phyloP scores from a whole-genome alignment of 1,140 invertebrate species.

The Acromyrmex heyeri region DNA sequence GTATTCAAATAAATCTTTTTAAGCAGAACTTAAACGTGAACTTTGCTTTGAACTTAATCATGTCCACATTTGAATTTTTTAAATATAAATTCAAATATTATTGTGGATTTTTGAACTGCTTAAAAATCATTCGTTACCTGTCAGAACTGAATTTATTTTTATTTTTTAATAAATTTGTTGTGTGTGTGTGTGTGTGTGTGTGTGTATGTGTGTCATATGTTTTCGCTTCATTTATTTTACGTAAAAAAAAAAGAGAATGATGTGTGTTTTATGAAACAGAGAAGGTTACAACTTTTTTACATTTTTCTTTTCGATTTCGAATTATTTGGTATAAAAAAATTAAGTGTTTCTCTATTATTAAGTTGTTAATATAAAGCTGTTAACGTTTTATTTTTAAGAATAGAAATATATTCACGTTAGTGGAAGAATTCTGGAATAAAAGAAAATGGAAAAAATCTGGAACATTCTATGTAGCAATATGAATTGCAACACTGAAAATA shows the following conservation, averaged over 20 bases:
- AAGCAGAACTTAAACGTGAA: background rate
- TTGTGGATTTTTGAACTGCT: background rate
- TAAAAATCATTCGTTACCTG: background rate
- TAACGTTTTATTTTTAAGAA: background rate
- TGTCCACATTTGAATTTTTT: background rate
- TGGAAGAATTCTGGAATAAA: background rate
- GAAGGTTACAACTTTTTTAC: background rate
- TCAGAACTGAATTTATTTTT: background rate
- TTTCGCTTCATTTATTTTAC: background rate
- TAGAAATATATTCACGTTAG: background rate
- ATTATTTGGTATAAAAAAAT: background rate
- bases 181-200: background rate
- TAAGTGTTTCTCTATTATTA: background rate
- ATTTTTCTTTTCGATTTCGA: background rate
- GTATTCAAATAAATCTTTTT: background rate
- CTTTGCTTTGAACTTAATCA: background rate
- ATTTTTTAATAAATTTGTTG: background rate
- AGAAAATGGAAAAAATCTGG: background rate
- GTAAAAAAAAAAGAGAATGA: background rate
- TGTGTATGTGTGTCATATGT: background rate
- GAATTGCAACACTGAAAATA: conserved; percentile 7
- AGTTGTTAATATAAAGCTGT: background rate
- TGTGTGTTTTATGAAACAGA: background rate
- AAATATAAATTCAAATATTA: conserved; percentile 28
- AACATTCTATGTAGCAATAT: background rate